Conservation (phyloP, 2,113 vertebrate genomes). For the Laticauda laticaudata region DNA sequence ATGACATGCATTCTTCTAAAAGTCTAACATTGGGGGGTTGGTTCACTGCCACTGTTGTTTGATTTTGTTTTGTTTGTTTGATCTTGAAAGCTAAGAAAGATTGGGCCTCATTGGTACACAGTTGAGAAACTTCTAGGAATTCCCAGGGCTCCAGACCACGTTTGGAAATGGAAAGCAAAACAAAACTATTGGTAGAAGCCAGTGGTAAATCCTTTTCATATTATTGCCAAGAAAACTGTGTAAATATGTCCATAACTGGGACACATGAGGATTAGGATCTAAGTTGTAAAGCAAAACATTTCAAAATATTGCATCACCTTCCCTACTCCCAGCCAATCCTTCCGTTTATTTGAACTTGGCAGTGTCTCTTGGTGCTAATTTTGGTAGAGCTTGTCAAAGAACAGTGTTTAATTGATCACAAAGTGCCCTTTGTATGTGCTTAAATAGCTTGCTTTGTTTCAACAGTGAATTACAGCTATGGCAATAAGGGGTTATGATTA, state of each 20-base stretch:
- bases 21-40: not conserved
- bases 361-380: not conserved
- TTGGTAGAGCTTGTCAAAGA: not conserved
- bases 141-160: not conserved
- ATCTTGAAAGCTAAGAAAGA: not conserved
- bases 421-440: constrained; percentile 1
- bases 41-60: not conserved
- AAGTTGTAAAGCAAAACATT: not conserved
- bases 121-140: not conserved
- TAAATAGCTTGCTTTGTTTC: constrained; percentile 7
- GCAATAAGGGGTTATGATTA: not conserved
- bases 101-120: not conserved
- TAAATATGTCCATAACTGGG: not conserved
- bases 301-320: not conserved
- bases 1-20: not conserved
- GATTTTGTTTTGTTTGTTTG: not conserved
- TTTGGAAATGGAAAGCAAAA: not conserved
- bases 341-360: constrained; percentile 4
- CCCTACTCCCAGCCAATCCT: constrained; percentile 32
- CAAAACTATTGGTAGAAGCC: not conserved
- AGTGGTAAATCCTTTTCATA: not conserved
- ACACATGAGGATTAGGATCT: not conserved
- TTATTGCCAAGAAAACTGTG: not conserved
- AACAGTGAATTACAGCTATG: not conserved
- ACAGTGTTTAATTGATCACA: constrained; percentile 7